These are phyloP conservation scores for Linyphia triangularis DNA, from an alignment of 2,888 invertebrate genomes.

Conservation along the genomic window DNA sequence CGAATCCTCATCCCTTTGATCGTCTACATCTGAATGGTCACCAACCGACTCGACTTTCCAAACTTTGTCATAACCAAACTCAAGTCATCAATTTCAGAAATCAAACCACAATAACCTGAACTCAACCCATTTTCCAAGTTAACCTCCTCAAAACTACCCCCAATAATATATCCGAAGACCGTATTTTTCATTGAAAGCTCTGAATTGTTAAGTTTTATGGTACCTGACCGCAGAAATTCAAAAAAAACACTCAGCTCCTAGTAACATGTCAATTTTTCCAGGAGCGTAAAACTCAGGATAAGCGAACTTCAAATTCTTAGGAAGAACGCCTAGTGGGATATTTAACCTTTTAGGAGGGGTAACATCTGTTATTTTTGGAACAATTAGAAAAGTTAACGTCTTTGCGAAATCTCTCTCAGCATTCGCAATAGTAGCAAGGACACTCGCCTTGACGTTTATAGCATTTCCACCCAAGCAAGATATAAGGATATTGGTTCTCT, in stretches of 20 bases:
- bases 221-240: background rate
- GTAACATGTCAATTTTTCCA: background rate
- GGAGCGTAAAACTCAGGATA: background rate
- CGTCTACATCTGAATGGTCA: background rate
- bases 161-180: background rate
- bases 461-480: background rate
- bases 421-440: background rate
- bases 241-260: background rate
- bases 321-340: background rate
- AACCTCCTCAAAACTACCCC: background rate
- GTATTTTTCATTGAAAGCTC: background rate
- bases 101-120: background rate
- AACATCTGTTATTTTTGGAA: background rate
- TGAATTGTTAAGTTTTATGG: background rate
- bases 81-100: background rate
- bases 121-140: background rate
- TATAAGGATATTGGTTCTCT: background rate
- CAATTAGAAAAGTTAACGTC: background rate
- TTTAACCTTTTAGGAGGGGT: background rate
- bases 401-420: background rate
- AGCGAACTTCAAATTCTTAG: background rate
- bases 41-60: background rate
- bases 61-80: background rate
- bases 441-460: background rate
- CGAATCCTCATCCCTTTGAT: background rate